Base-by-base conservation (phyloP, 2,888 invertebrate genomes). In the Tolmerus cingulatus region DNA sequence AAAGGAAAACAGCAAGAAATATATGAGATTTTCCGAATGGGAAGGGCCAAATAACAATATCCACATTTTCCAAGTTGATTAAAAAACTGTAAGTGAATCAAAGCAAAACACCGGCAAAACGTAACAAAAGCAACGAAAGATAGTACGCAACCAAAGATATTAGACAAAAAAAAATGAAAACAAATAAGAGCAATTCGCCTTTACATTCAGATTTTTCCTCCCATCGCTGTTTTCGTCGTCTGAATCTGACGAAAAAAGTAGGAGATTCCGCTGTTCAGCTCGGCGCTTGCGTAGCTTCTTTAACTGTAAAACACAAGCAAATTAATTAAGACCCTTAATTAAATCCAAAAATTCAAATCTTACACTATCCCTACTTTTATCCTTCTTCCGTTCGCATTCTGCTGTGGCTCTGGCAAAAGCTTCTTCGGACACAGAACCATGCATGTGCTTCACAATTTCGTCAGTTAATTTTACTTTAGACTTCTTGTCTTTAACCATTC, bases 161-260 rank as follows among this genome's bases (percentile, higher is more conserved):
- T 37, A 76, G 76, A 8, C 16, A 7, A 37, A 76, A 82, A 82
- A 46, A 81, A 14, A 81, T n/a, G n/a, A 81, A 82, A 51, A 81
- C 8, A 81, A 81, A 82, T 82, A 66, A 82, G 82, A 82, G 7
- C 34, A 57, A 66, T 82, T 82, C 55, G 66, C 57, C 82, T 82
- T 82, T 82, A 82, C 82, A 82, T 82, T 82, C 82, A 7, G 8
- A 57, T 57, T 37, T 19, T 51, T 82, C 66, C 66, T 82, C 37
- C 82, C 82, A 57, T 82, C 51, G 37, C 19, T 37, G 16, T 51
- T 86, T 27, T 87, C 57, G 14, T 86, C 77, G 34, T 88, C 88
- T 46, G 85, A 85, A 74, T 76, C 77, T 5, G 76, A 40, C 66
- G 88, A 87, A 37, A 27, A 46, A 16, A 51, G 74, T 37, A 55